Base-by-base conservation (phyloP, 2,888 invertebrate genomes). In the Phorcus lineatus region DNA sequence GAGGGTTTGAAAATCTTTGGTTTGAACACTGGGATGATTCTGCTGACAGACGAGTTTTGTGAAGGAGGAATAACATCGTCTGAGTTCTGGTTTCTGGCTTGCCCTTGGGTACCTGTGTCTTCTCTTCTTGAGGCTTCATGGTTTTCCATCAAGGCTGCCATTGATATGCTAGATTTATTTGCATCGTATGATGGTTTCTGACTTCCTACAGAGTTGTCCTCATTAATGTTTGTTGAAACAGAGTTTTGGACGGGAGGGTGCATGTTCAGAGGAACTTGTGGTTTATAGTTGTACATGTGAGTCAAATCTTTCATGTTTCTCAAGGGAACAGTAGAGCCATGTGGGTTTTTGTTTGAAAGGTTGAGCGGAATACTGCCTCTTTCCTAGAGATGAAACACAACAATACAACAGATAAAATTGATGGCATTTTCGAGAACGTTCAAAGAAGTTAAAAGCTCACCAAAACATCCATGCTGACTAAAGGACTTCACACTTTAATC, bases 291-390 rank as follows among this genome's bases (percentile, higher is more conserved):
- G 47, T 76, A 80, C 78, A 80, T 36, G n/a, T 80, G 78, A 55
- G 66, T 75, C n/a, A 80, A 19, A 17, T 74, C 54, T 31, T 67
- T 78, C 19, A 62, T 75, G 31, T 36, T 75, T 47, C 80, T 54
- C 19, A 80, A 9, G 16, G 82, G 82, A 54, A 47, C 78, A 16
- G 28, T 24, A 11, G 52, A 19, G 24, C 52, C 66, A 24, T 54
- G 74, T 9, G 75, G 62, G 31, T 80, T 78, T 52, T 66, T 82
- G 13, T 74, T 57, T 13, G 81, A 70, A 28, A 82, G 67, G 78
- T 82, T 82, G 11, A 67, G 55, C 0, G 54, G 67, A 22, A 40
- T 53, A 22, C 66, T 74, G 55, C 13, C 53, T 36, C 53, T 19
- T 36, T 66, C 74, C 82, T 82, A 47, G 67, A 66, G 47, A 47